Evolutionary conservation across 37 sponge, comb jelly and placozoan species (phyloP).

Genomic region (Diacarnus erythraeanus): DNA sequence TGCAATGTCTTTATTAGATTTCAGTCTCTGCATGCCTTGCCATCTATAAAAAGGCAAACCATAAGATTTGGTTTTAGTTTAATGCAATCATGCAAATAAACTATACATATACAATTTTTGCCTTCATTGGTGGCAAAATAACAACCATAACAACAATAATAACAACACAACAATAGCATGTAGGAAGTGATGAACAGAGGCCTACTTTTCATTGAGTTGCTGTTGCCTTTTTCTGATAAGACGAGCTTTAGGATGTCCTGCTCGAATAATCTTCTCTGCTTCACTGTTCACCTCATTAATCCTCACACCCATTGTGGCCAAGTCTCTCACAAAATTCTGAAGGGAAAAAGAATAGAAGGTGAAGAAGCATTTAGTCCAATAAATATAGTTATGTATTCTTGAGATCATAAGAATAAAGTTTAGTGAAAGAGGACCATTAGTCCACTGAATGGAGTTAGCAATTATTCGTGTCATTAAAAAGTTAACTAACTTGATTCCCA

Average conservation of each 20-base stretch:
- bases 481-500: too few species aligned
- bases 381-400: too few species aligned
- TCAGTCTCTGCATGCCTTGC: conserved; percentile 70
- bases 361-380: too few species aligned
- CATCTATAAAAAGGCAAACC: too few species aligned
- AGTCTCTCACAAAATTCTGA: conserved; percentile 77
- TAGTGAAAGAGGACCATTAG: too few species aligned
- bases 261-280: conserved; percentile 77
- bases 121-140: background rate
- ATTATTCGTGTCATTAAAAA: too few species aligned
- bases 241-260: conserved; percentile 58
- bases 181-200: background rate
- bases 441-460: too few species aligned
- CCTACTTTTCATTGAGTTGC: conserved; percentile 54
- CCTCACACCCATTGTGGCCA: conserved; percentile 65
- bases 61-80: background rate
- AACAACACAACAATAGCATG: background rate
- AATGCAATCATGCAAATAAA: background rate
- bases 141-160: background rate
- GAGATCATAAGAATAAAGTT: too few species aligned
- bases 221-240: conserved; percentile 67
- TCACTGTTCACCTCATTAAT: conserved; percentile 72
- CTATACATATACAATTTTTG: background rate
- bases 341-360: conserved; percentile 4
- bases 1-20: conserved; percentile 39